phyloP scores from a whole-genome alignment of 2,888 invertebrate genomes.

The Gymnocheta viridis region DNA sequence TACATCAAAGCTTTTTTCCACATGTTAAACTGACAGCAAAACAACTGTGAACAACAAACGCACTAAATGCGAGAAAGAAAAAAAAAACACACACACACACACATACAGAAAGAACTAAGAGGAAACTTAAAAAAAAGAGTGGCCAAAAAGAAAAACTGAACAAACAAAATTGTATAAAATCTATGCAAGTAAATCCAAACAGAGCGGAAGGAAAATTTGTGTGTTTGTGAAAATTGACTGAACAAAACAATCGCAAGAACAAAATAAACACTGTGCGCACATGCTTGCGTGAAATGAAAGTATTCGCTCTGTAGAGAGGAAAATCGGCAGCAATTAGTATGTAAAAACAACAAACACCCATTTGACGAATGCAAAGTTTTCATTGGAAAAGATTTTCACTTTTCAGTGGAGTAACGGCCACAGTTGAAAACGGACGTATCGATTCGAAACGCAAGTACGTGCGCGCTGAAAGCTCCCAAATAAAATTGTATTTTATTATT shows the following conservation, averaged over 20 bases:
- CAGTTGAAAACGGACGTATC: slow-evolving; percentile 79
- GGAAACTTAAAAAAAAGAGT: slow-evolving; percentile 28
- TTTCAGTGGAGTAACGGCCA: slow-evolving; percentile 80
- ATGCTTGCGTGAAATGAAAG: slow-evolving; percentile 33
- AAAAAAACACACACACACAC: too few relatives aligned
- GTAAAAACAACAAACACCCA: slow-evolving; percentile 13
- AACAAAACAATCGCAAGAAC: slow-evolving; percentile 43
- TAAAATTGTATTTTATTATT: slow-evolving; percentile 62
- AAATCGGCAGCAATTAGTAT: neutral
- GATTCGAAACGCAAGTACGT: slow-evolving; percentile 68
- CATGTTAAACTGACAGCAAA: slow-evolving; percentile 53
- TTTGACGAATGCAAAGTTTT: slow-evolving; percentile 60
- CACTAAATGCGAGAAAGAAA: slow-evolving; percentile 5
- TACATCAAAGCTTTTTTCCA: slow-evolving; percentile 37
- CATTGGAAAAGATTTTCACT: slow-evolving; percentile 76
- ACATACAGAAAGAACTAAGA: slow-evolving; percentile 24
- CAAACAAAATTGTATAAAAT: slow-evolving; percentile 44
- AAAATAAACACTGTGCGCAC: slow-evolving; percentile 60
- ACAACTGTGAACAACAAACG: slow-evolving; percentile 28
- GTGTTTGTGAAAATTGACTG: slow-evolving; percentile 50
- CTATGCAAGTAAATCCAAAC: too few relatives aligned
- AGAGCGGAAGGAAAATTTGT: slow-evolving; percentile 59
- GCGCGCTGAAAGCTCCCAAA: slow-evolving; percentile 70
- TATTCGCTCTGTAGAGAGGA: slow-evolving; percentile 61
- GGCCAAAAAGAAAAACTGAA: slow-evolving; percentile 40